These are phyloP conservation scores for Luperina testacea DNA, from an alignment of 2,888 invertebrate genomes.

Conservation along the genomic window DNA sequence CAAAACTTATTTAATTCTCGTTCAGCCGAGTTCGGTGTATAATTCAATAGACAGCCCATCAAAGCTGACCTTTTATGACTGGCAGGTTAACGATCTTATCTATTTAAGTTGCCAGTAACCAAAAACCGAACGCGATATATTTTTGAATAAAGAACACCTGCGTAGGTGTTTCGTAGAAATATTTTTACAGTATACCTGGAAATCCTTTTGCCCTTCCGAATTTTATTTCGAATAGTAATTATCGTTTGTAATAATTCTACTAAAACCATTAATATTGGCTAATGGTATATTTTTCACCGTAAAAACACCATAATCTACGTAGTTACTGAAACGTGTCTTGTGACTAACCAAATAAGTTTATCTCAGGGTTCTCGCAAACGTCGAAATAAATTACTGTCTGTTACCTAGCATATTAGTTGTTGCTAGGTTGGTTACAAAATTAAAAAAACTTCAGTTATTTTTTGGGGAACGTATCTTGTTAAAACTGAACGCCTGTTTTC, in stretches of 20 bases:
- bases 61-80: conserved; percentile 44
- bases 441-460: background rate
- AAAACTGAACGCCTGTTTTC: background rate
- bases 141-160: background rate
- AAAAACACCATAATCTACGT: background rate
- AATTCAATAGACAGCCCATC: conserved; percentile 33
- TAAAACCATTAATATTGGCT: background rate
- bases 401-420: background rate
- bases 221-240: background rate
- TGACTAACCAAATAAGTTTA: conserved; percentile 10
- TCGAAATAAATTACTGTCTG: background rate
- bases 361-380: background rate
- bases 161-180: conserved; percentile 3
- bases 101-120: conserved; percentile 9
- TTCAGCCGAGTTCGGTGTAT: conserved; percentile 19
- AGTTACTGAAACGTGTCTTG: background rate
- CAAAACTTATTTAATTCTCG: conserved; percentile 43
- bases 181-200: background rate
- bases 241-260: background rate
- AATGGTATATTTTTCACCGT: background rate
- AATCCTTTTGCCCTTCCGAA: background rate
- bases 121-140: background rate
- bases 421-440: background rate
- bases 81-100: conserved; percentile 40
- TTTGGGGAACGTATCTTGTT: background rate